Evolutionary conservation across 2,113 vertebrate genomes (phyloP), one percentile per base, ranked within the genome.

Genomic region (Halichoerus grypus): DNA sequence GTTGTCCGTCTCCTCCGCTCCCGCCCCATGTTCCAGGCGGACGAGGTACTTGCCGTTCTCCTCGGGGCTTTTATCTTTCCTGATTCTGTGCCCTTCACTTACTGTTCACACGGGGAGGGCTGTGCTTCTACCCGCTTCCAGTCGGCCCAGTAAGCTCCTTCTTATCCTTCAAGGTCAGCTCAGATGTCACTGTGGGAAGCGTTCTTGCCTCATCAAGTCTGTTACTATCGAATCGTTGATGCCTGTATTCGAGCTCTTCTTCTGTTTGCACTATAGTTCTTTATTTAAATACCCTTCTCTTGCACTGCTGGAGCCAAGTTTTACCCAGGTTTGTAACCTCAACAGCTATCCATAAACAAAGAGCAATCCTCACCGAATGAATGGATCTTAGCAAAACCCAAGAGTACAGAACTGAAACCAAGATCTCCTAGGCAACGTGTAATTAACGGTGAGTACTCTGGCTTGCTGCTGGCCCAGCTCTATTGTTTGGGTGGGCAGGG

Each of bases 121-220:
- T 57, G 11, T 39, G 5, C 89, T 96, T 49, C 10, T 28, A 39
- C 65, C 72, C 49, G 59, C 74, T 89, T 65, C 65, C 1, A 88
- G 4, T 76, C 46, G 4, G n/a, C n/a, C 42, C 55, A 39, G 7
- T 72, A 33, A 82, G 74, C 46, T 53, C 10, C 65, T 71, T 3
- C 71, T 76, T 87, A 53, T 63, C 65, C 36, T 76, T 94, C 94
- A 97, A 81, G 94, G 59, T 83, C 74, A 67, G 88, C 49, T 71
- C 61, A 79, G 0, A 18, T 28, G 61, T 94, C 76, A 84, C 21
- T 12, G 74, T 15, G 15, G 90, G 94, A 63, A 82, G 22, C 39
- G 15, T 85, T 88, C 59, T 88, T 85, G 11, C 24, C 74, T 72
- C 39, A n/a, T 76, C 39, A 46, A 63, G 31, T 96, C n/a, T 65